These are phyloP conservation scores for Corvus cornix DNA, from an alignment of 2,113 vertebrate species.

Conservation along the genomic window DNA sequence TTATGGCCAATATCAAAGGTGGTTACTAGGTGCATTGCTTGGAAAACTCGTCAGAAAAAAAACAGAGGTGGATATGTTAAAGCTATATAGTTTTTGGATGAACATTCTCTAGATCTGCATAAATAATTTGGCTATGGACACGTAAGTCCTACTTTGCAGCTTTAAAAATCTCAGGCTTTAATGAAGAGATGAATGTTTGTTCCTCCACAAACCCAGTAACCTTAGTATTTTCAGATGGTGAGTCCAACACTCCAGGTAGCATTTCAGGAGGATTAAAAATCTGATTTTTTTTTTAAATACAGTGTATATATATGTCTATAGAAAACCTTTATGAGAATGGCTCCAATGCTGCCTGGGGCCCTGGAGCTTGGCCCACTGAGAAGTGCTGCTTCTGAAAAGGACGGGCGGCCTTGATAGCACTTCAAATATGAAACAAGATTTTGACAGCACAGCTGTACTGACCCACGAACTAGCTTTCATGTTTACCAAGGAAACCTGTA, in stretches of 20 bases:
- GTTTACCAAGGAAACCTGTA: not conserved
- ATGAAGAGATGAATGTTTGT: not conserved
- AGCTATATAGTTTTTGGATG: not conserved
- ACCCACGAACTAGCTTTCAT: not conserved
- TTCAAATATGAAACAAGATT: not conserved
- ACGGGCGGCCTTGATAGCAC: not conserved
- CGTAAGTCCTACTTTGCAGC: not conserved
- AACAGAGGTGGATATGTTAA: conserved; percentile 1
- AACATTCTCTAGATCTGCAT: conserved; percentile 8
- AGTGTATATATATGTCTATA: not conserved
- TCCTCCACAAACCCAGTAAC: not conserved
- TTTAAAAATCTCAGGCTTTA: not conserved
- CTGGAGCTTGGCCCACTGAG: not conserved
- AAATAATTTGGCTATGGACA: conserved; percentile 33
- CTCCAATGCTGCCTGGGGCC: not conserved
- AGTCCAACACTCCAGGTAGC: not conserved
- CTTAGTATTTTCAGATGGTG: conserved; percentile 2
- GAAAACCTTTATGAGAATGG: not conserved
- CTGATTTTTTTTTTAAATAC: not conserved
- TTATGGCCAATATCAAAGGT: not conserved
- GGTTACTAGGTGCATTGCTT: not conserved
- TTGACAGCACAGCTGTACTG: conserved; percentile 2
- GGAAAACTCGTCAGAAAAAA: conserved; percentile 27
- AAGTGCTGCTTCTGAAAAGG: not conserved
- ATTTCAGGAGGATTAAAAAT: not conserved